Evolutionary conservation across 2,113 vertebrate genomes (phyloP).

Genomic region (Cephalopterus ornatus): DNA sequence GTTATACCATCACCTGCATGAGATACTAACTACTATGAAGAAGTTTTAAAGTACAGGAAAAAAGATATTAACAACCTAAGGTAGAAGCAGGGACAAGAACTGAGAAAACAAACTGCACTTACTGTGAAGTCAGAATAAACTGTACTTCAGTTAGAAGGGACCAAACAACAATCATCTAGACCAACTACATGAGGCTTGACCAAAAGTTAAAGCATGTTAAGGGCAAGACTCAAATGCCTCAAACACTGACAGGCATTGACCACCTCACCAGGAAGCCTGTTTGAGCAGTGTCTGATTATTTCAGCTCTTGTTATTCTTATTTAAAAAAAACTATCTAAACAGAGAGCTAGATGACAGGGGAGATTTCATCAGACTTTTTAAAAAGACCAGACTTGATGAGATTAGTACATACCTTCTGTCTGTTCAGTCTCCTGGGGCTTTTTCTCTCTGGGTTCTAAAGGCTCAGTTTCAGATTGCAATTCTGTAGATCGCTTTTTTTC

Average conservation of each 20-base stretch:
- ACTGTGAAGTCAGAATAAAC: background rate
- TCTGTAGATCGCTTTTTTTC: constrained; percentile 74
- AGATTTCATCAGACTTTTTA: background rate
- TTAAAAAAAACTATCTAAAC: background rate
- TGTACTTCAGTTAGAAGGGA: background rate
- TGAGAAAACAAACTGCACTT: background rate
- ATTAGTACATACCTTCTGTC: constrained; percentile 60
- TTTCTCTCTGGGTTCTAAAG: constrained; percentile 30
- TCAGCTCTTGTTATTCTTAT: background rate
- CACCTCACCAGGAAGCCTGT: background rate
- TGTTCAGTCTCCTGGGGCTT: constrained; percentile 55
- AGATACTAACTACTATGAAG: background rate
- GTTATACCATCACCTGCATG: background rate
- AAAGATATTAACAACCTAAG: background rate
- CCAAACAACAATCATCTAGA: background rate
- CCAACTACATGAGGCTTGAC: background rate
- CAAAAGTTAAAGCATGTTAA: background rate
- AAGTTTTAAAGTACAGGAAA: background rate
- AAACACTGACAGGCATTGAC: background rate
- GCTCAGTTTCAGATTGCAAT: constrained; percentile 12
- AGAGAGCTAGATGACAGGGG: background rate
- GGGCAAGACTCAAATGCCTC: background rate
- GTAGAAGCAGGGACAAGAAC: background rate
- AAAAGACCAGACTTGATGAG: background rate
- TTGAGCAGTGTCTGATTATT: background rate